Conservation (phyloP, 2,888 invertebrate species). For the Watsonalla cultraria region DNA sequence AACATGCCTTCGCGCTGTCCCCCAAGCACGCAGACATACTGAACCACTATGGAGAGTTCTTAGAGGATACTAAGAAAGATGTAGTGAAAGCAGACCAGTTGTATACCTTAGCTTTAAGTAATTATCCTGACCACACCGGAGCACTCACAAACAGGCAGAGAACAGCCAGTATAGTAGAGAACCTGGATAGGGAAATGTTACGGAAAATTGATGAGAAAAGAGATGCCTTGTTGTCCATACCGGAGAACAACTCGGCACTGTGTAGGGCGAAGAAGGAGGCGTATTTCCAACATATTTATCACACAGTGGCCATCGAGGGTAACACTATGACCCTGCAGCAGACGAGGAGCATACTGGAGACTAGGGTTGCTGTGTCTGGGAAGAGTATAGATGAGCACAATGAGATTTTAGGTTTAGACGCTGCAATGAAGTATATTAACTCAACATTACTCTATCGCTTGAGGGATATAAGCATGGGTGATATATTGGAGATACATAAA, state of each 20-base stretch:
- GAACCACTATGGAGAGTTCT: constrained; percentile 94
- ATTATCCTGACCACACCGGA: constrained; percentile 89
- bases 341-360: constrained; percentile 94
- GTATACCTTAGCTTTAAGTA: constrained; percentile 90
- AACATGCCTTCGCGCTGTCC: constrained; percentile 94
- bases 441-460: constrained; percentile 88
- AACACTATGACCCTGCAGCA: constrained; percentile 97
- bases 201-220: constrained; percentile 90
- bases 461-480: constrained; percentile 87
- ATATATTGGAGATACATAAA: constrained; percentile 94
- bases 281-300: constrained; percentile 97
- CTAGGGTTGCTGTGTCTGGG: constrained; percentile 85
- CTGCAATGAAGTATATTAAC: constrained; percentile 95
- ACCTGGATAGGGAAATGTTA: constrained; percentile 89
- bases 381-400: constrained; percentile 98
- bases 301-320: constrained; percentile 98
- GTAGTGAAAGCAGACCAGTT: constrained; percentile 93
- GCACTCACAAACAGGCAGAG: constrained; percentile 89
- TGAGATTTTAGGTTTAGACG: constrained; percentile 95
- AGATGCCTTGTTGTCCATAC: constrained; percentile 88
- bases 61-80: constrained; percentile 91
- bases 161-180: constrained; percentile 93
- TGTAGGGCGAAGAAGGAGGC: constrained; percentile 95
- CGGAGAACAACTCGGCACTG: constrained; percentile 88
- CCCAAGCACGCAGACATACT: constrained; percentile 96